Base-by-base conservation (phyloP, 2,888 invertebrate species). In the Morpho helenor region DNA sequence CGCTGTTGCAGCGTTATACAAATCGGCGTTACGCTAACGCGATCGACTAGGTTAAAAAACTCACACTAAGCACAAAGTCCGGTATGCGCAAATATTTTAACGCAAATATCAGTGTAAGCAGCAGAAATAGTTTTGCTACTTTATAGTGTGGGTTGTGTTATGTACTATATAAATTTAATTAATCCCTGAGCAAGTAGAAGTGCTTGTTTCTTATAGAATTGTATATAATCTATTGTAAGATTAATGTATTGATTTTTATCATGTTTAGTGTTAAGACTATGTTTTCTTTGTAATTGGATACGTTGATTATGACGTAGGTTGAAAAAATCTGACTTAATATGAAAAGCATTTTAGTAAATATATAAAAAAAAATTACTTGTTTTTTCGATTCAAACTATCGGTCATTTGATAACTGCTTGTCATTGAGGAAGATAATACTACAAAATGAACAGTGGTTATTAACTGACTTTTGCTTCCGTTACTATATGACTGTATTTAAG, bases 101-200 rank as follows among this genome's bases (percentile, higher is more conserved):
- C 65, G 60, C 66, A 68, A 70, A 67, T 71, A 69, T 77, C 69
- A 74, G 62, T 79, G 66, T 66, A 69, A 66, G 47, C 65, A 71
- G 70, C 58, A 62, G 64, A 71, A 68, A 70, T 52, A 71, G 71
- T 73, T 74, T 83, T 76, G 82, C 83, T 87, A 87, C 83, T 85
- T 82, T 79, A 85, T 89, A 89, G 87, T 82, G 84, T 86, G 86
- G 89, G 89, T 90, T 90, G 89, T 90, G 89, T 88, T 86, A 84
- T 87, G 83, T 88, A 87, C 76, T 77, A 82, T 87, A 85, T 84
- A 86, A 80, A 79, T 73, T 72, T 71, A 69, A 68, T 78, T 79
- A 83, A 80, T 82, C 76, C 82, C 79, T 76, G 77, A 76, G 79
- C 82, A 80, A 79, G 82, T 86, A 87, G 85, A 69, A 65, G 67